Percentiles rank a stretch among this genome's conserved stretches.
phyloP scores from a whole-genome alignment of 1,140 invertebrate species.

The Oedothorax gibbosus region DNA sequence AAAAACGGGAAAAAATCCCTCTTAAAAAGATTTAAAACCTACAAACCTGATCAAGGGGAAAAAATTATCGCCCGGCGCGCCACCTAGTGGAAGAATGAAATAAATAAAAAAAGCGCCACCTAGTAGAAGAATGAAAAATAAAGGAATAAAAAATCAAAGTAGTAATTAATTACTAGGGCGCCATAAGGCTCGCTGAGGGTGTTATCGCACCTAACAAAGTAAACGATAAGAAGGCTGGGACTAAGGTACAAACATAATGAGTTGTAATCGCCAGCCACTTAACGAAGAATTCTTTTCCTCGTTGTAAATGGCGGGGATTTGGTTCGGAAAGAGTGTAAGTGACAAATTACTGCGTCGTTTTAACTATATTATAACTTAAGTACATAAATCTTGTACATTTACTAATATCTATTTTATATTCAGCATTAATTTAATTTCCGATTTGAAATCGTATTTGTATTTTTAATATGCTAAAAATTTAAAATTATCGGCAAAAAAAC shows the following conservation, averaged over 20 bases:
- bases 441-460: no score
- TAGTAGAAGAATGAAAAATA: neutral
- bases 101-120: conserved; percentile 10
- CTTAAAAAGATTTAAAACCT: conserved; percentile 30
- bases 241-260: conserved; percentile 57
- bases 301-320: conserved; percentile 23
- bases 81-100: conserved; percentile 26
- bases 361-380: no score
- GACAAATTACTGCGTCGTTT: no score
- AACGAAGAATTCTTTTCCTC: conserved; percentile 57
- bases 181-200: conserved; percentile 49
- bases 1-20: neutral
- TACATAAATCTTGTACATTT: no score
- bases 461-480: no score
- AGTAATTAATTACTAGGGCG: conserved; percentile 56
- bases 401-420: no score
- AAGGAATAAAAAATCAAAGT: conserved; percentile 48
- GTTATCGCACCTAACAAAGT: conserved; percentile 57
- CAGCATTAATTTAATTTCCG: no score
- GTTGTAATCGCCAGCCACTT: conserved; percentile 57
- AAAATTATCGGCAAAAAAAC: no score
- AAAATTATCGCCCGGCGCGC: conserved; percentile 50
- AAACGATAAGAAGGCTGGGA: conserved; percentile 45
- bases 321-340: no score
- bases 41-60: conserved; percentile 46